Base-by-base conservation (phyloP, 2,888 invertebrate species). In the Mongoloraphidia duomilia region DNA sequence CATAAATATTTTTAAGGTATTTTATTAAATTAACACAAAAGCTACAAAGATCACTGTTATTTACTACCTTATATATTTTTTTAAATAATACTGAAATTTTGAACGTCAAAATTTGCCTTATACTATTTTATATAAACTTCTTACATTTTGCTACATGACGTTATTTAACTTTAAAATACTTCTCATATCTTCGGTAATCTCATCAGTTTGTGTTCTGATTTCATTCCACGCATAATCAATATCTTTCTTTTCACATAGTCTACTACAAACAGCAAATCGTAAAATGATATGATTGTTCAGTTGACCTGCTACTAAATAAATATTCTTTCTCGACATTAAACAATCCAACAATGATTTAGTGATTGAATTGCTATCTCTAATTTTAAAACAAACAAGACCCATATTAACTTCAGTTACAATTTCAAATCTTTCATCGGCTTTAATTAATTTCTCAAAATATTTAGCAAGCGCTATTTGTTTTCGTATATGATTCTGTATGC, bases 311-410 rank as follows among this genome's bases (percentile, higher is more conserved):
- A 90, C 83, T 63, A 94, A 74, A 61, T 85, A 92, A 49, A 95
- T 78, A 54, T 83, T 78, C 58, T 83, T 86, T 49, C 84, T 76
- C 37, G 78, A 77, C 54, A 80, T 85, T 43, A 95, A 70, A 48
- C 74, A 76, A 49, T 84, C 81, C 44, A 91, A 63, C 34, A 95
- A 66, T 41, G 72, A 66, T 58, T 82, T 82, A 0, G 87, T 91
- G 6, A 77, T 59, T 37, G 68, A 69, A 63, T 91, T 81, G 1
- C 80, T 77, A 1, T 79, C 84, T 70, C 82, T 86, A 34, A 93
- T 66, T 59, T 91, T 75, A 65, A 97, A 96, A 62, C 94, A 95
- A 8, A 95, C 89, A 17, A 96, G 71, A 0, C 89, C 91, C 73
- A 94, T 73, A 1, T 74, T 71, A 1, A 79, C 79, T 52, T 84